Percentiles rank a stretch among this genome's conserved stretches.
Conservation (phyloP, 2,113 vertebrate genomes). For the Marcusenius ussheri region DNA sequence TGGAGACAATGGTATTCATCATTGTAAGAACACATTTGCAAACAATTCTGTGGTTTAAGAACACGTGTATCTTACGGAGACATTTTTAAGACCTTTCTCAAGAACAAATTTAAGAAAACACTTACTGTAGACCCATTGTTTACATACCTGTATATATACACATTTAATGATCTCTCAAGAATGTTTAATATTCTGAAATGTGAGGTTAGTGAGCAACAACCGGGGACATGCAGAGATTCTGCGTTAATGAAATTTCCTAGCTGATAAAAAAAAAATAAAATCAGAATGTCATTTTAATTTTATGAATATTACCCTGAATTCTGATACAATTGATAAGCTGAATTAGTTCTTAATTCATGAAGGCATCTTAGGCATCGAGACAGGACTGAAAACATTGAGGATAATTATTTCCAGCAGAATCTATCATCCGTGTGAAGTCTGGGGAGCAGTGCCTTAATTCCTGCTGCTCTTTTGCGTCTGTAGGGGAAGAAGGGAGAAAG, state of each 20-base stretch:
- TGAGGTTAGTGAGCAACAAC: neutral
- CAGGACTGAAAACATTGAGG: neutral
- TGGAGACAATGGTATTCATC: neutral
- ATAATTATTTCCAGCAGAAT: neutral
- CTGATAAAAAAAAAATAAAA: neutral
- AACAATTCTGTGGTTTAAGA: neutral
- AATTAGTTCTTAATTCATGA: neutral
- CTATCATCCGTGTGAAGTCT: neutral
- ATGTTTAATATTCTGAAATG: neutral
- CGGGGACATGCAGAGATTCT: neutral
- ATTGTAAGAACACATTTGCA: neutral
- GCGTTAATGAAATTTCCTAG: neutral
- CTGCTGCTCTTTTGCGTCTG: conserved; percentile 14
- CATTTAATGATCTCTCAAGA: neutral
- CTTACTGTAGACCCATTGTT: neutral
- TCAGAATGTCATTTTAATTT: neutral
- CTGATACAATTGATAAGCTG: neutral
- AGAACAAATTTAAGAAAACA: neutral
- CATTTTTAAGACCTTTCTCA: neutral
- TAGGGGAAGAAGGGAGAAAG: conserved; percentile 56
- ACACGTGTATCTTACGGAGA: neutral
- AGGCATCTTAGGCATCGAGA: neutral
- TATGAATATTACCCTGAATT: neutral
- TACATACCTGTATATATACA: neutral
- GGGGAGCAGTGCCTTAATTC: neutral